phyloP scores from a whole-genome alignment of 2,113 vertebrate species.

The Loxodonta africana region DNA sequence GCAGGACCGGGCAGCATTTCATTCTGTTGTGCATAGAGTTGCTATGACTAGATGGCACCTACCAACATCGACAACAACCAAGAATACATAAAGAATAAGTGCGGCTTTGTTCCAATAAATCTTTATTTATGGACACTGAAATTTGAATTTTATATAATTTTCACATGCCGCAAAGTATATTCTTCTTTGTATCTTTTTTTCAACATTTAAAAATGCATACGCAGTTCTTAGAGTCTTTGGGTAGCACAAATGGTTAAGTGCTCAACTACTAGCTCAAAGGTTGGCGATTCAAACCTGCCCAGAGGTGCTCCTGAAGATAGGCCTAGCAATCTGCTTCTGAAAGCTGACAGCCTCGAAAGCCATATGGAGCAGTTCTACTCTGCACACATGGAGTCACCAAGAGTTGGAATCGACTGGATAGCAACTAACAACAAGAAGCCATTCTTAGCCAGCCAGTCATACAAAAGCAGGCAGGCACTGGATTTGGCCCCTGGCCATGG shows the following conservation, averaged over 20 bases:
- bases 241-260: not conserved
- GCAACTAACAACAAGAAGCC: not conserved
- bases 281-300: not conserved
- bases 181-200: not conserved
- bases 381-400: not conserved
- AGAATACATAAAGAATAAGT: not conserved
- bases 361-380: not conserved
- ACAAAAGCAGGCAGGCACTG: not conserved
- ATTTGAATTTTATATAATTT: conserved; percentile 10
- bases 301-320: not conserved
- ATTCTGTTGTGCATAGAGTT: too few relatives aligned
- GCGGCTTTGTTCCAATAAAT: not conserved
- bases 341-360: not conserved
- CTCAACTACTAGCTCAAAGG: not conserved
- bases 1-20: too few relatives aligned
- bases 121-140: not conserved
- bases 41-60: too few relatives aligned
- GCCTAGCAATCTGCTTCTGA: not conserved
- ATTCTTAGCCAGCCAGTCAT: not conserved
- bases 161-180: not conserved
- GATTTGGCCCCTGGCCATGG: not conserved
- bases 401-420: not conserved
- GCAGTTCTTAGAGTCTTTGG: not conserved
- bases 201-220: not conserved
- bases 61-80: too few relatives aligned